Evolutionary conservation across 2,797 vertebrate species (phyloP).

Genomic region (Dromococcyx pavoninus): DNA sequence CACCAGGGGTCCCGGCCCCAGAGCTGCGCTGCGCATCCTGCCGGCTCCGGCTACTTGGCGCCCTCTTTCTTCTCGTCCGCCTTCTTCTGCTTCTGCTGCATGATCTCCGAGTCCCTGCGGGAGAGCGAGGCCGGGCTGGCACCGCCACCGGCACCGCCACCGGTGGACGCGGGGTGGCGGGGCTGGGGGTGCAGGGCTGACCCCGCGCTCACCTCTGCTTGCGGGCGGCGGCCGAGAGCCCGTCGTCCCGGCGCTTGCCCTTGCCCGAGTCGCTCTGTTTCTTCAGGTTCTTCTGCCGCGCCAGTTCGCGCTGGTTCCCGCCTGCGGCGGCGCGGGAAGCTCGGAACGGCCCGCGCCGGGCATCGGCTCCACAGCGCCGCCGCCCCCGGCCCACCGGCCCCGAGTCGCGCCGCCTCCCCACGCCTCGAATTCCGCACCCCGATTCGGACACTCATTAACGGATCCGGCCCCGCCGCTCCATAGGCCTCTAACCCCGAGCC

Average conservation of each 20-base stretch:
- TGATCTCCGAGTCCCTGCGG: slow-evolving; percentile 89
- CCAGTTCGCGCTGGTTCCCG: slow-evolving; percentile 92
- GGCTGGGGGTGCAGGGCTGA: not conserved
- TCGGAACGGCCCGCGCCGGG: too few species aligned
- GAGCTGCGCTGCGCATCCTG: not conserved
- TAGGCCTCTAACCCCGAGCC: too few species aligned
- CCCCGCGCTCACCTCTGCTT: slow-evolving; percentile 83
- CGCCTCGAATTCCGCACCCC: too few species aligned
- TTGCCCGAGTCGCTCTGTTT: slow-evolving; percentile 80
- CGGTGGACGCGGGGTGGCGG: not conserved
- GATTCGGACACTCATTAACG: too few species aligned
- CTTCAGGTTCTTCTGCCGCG: slow-evolving; percentile 87
- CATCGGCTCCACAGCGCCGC: too few species aligned
- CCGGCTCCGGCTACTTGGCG: slow-evolving; percentile 74
- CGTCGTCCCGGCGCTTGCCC: slow-evolving; percentile 84
- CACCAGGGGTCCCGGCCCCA: not conserved
- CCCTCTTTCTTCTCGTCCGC: slow-evolving; percentile 71
- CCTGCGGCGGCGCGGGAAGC: slow-evolving; percentile 68
- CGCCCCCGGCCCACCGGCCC: too few species aligned
- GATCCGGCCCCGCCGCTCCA: too few species aligned
- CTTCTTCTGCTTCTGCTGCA: slow-evolving; percentile 92
- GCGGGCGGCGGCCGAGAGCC: slow-evolving; percentile 87
- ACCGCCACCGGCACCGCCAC: not conserved
- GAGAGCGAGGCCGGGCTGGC: not conserved
- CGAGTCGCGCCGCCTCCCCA: too few species aligned